Evolutionary conservation across 2,113 vertebrate species (phyloP), one percentile per base, ranked within the genome.

Genomic region (Vanacampus margaritifer): DNA sequence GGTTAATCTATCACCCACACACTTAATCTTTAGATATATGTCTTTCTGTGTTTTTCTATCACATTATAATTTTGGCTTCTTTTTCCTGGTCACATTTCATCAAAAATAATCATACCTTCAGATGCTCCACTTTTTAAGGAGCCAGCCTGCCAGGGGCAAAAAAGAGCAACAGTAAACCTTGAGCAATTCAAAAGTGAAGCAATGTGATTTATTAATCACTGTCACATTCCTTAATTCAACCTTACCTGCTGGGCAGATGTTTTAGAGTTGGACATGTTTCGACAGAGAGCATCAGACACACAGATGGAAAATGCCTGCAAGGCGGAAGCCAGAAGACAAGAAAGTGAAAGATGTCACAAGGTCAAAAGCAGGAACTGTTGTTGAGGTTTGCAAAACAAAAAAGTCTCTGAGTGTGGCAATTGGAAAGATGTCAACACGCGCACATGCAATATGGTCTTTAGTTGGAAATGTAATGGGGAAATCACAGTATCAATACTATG

Each of bases 241-340:
- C 57, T 50, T 58, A 88, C 83, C 65, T 69, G 21, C 43, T 57
- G 61, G 3, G 13, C 11, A 28, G 64, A 23, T 17, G 41, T 2
- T 37, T 41, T 41, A 21, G 73, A 21, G 32, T n/a, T 19, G n/a
- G 82, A 75, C 58, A 0, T 0, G 66, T 87, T 84, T 24, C 75
- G 67, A 46, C 41, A 60, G 32, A 32, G 2, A 17, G 17, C 45
- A 24, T 59, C 21, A 46, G 48, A 53, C 2, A 5, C 14, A 14
- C 28, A 66, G 4, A 28, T 13, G 13, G 74, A 68, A 32, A 84
- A 36, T 8, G 14, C 51, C 78, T 80, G 66, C 16, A 63, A 21
- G 11, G 21, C 23, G 1, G 46, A 54, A 51, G 1, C 41, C 56
- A 62, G 9, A 13, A 23, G 14, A n/a, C 16, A 2, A 26, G 10